These are phyloP conservation scores for Epinotia demarniana DNA, from an alignment of 2,888 invertebrate genomes.

Conservation along the genomic window DNA sequence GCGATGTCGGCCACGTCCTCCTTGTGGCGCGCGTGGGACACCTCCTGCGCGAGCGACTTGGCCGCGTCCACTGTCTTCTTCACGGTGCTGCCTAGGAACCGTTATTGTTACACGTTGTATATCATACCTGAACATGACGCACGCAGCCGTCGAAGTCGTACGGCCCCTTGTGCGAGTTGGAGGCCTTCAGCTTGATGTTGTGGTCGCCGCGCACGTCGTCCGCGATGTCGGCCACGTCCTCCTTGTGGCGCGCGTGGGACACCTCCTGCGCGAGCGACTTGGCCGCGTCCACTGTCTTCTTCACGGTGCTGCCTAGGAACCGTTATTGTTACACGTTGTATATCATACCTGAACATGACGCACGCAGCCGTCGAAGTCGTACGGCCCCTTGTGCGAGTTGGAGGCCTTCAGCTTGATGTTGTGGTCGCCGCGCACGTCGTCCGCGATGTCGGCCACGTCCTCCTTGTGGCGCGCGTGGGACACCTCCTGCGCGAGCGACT, in stretches of 20 bases:
- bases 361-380: constrained; percentile 95
- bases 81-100: constrained; percentile 94
- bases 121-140: constrained; percentile 91
- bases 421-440: constrained; percentile 91
- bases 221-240: constrained; percentile 93
- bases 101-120: no score
- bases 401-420: constrained; percentile 96
- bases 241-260: constrained; percentile 94
- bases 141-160: constrained; percentile 97
- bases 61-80: constrained; percentile 96
- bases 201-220: constrained; percentile 92
- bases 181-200: constrained; percentile 95
- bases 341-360: constrained; percentile 91
- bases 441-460: constrained; percentile 93
- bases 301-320: constrained; percentile 95
- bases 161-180: constrained; percentile 98
- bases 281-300: constrained; percentile 95
- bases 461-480: constrained; percentile 95
- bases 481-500: constrained; percentile 94
- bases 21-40: constrained; percentile 93
- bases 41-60: constrained; percentile 94
- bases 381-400: constrained; percentile 98
- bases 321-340: no score
- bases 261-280: constrained; percentile 95
- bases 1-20: constrained; percentile 94